Evolutionary conservation across 2,113 vertebrate genomes (phyloP).

Genomic region (Pavo muticus): DNA sequence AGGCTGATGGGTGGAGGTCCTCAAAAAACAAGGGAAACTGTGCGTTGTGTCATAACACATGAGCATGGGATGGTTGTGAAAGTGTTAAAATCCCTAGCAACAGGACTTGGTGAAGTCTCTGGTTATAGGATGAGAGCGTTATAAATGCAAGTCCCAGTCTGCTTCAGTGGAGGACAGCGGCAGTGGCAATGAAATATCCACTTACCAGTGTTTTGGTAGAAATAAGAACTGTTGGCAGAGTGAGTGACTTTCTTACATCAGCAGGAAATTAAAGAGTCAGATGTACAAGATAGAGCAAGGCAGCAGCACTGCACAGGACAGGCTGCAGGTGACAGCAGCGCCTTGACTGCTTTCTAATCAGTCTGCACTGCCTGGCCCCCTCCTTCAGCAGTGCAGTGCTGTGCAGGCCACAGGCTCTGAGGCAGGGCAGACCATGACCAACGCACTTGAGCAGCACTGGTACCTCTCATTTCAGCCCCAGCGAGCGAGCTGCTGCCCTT

Average conservation of each 20-base stretch:
- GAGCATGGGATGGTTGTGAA: not conserved
- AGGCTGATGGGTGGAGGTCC: not conserved
- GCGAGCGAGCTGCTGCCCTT: too few species aligned
- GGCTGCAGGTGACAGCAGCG: not conserved
- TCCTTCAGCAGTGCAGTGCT: not conserved
- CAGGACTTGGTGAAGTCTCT: not conserved
- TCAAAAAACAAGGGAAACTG: not conserved
- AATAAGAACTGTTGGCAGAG: constrained; percentile 49
- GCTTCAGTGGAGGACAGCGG: not conserved
- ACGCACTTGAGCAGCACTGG: not conserved
- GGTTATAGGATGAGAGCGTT: not conserved
- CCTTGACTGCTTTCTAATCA: not conserved
- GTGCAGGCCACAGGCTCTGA: not conserved
- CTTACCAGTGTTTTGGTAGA: constrained; percentile 31
- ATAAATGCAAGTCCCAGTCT: not conserved
- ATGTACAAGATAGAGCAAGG: not conserved
- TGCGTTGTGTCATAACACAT: not conserved
- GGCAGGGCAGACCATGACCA: not conserved
- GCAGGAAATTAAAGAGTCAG: constrained; percentile 63
- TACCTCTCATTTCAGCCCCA: not conserved
- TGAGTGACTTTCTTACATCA: constrained; percentile 45
- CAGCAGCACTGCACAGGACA: not conserved
- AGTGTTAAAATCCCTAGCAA: not conserved
- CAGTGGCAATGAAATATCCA: constrained; percentile 18
- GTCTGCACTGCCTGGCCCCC: not conserved